Evolutionary conservation across 2,888 invertebrate species (phyloP).

Genomic region (Orchesella flavescens): DNA sequence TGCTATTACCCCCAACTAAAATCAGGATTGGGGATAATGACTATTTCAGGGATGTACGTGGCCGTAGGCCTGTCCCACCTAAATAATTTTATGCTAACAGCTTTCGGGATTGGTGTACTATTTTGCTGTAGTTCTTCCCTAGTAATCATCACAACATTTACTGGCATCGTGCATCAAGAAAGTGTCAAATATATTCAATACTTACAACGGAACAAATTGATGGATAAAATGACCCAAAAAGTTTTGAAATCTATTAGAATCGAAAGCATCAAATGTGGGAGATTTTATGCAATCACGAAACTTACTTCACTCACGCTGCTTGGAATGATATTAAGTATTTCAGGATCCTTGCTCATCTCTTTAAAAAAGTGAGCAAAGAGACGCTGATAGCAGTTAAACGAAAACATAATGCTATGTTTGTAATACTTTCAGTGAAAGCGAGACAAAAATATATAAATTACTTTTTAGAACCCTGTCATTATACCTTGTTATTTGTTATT

Average conservation of each 20-base stretch:
- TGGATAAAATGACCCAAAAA: not conserved
- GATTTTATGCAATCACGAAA: not conserved
- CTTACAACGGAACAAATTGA: not conserved
- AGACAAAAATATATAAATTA: no score
- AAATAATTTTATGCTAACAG: not conserved
- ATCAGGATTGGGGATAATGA: not conserved
- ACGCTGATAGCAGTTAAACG: no score
- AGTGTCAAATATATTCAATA: not conserved
- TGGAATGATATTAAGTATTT: not conserved
- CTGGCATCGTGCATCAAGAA: no score
- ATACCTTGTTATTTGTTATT: no score
- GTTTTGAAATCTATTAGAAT: not conserved
- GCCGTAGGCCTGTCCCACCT: not conserved
- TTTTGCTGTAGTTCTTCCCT: no score
- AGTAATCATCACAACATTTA: no score
- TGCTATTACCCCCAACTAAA: not conserved
- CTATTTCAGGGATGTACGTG: not conserved
- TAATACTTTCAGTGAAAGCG: no score
- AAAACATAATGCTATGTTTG: no score
- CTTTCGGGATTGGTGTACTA: no score
- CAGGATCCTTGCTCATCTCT: not conserved
- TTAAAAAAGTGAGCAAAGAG: not conserved
- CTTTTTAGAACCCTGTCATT: no score
- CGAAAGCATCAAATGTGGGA: not conserved
- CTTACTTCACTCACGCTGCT: conserved; percentile 6